Evolutionary conservation across 2,113 vertebrate genomes (phyloP), one percentile per base, ranked within the genome.

Genomic region (Rhinolophus sinicus): DNA sequence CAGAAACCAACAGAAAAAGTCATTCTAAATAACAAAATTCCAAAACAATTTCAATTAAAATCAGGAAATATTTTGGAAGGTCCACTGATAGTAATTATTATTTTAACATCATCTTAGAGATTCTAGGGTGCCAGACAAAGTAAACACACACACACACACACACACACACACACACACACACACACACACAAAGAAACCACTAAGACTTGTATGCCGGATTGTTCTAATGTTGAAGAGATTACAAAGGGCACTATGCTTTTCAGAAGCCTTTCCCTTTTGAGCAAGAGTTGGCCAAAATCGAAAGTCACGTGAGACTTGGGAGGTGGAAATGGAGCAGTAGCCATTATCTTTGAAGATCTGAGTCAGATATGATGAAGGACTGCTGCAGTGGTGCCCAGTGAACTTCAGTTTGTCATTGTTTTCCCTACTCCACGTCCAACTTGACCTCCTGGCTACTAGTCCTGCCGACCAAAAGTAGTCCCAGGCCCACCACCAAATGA

Each of bases 11-110:
- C 18, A 94, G 22, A 90, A 93, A 88, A 77, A 78, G 15, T 82
- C 15, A 89, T 76, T 88, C 60, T 92, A 65, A 80, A 50, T 87
- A 90, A 92, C 28, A 90, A 83, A 89, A 94, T 11, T 81, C 72
- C 69, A 81, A 96, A 85, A 89, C 15, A 28, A 81, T 54, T 96
- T 88, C 22, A 67, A 28, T 83, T 90, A 77, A 96, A 93, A 96
- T 28, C 33, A 84, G 82, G 40, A 95, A 60, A 22, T 80, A 85
- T 47, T 86, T 88, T 60, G 85, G 62, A 93, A 83, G 87, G 54
- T 21, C 14, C n/a, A 67, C 3, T 83, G 47, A 73, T 87, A 50
- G 35, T 52, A 96, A 93, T 95, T 93, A 56, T 72, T 86, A 94
- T 58, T 87, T 83, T 77, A 94, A 86, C 21, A 85, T 33, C 90